Evolutionary conservation across 2,113 vertebrate genomes (phyloP).

Genomic region (Emydura subglobosa): DNA sequence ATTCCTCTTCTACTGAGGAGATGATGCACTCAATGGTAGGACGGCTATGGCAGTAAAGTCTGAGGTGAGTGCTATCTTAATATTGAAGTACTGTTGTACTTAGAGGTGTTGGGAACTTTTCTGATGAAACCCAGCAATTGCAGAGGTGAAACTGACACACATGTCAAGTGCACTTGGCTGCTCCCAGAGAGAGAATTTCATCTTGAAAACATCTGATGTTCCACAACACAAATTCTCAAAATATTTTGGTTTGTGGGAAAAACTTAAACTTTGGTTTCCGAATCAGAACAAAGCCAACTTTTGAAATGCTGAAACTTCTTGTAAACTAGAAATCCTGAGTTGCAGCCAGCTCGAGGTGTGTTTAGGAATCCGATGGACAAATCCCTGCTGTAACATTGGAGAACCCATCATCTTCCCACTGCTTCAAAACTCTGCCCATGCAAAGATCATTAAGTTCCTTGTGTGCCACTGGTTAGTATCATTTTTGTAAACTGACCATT

Average conservation of each 20-base stretch:
- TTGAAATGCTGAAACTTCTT: background rate
- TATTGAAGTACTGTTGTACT: too few relatives aligned
- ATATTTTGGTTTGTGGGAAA: background rate
- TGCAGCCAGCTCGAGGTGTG: background rate
- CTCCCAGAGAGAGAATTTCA: background rate
- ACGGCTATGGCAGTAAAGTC: too few relatives aligned
- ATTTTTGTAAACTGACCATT: background rate
- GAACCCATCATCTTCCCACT: background rate
- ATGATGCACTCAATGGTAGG: too few relatives aligned
- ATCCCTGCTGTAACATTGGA: background rate
- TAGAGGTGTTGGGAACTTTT: background rate
- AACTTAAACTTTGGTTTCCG: background rate
- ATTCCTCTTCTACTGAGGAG: too few relatives aligned
- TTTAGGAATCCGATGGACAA: background rate
- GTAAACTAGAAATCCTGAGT: background rate
- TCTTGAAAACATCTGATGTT: background rate
- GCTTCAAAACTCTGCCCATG: background rate
- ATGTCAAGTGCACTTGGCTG: background rate
- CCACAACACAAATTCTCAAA: background rate
- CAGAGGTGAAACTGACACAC: background rate
- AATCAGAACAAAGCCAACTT: background rate
- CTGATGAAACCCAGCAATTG: background rate
- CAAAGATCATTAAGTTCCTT: background rate
- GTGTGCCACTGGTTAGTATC: background rate
- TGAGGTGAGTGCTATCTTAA: too few relatives aligned